These are phyloP conservation scores for Xenopus laevis DNA, from an alignment of 2,113 vertebrate species.

Conservation along the genomic window DNA sequence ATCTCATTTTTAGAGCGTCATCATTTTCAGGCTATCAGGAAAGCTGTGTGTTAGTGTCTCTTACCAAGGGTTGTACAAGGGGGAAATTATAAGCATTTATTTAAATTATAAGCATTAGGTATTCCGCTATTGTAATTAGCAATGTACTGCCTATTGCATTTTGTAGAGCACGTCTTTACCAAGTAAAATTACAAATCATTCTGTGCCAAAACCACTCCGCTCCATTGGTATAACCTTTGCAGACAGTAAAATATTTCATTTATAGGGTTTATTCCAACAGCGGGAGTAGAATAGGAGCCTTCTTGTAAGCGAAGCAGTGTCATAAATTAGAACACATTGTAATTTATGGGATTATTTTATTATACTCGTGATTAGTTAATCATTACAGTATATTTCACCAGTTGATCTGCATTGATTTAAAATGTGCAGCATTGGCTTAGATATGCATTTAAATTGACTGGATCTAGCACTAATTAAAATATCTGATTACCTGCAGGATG, in stretches of 20 bases:
- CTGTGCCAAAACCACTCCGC: conserved; percentile 46
- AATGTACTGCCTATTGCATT: conserved; percentile 56
- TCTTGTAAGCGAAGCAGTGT: conserved; percentile 48
- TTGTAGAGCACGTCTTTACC: conserved; percentile 48
- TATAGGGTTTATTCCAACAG: conserved; percentile 42
- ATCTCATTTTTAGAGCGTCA: too few relatives aligned
- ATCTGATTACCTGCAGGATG: conserved; percentile 30
- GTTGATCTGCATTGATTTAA: conserved; percentile 46
- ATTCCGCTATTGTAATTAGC: conserved; percentile 51
- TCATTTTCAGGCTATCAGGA: too few relatives aligned
- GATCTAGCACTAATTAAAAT: conserved; percentile 45
- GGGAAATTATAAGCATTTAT: background rate
- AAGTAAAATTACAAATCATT: conserved; percentile 50
- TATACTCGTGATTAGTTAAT: conserved; percentile 44
- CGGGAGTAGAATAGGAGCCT: conserved; percentile 44
- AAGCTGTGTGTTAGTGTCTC: too few relatives aligned
- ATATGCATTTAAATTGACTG: conserved; percentile 41
- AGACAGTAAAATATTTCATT: conserved; percentile 47
- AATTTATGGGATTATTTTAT: conserved; percentile 46
- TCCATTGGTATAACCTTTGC: conserved; percentile 47
- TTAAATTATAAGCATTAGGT: background rate
- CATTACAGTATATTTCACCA: conserved; percentile 51
- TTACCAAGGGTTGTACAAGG: too few relatives aligned
- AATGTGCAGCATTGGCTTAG: conserved; percentile 44
- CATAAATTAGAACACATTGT: conserved; percentile 51